Conservation (phyloP, 2,797 vertebrate species). For the Xenentodon cancila region DNA sequence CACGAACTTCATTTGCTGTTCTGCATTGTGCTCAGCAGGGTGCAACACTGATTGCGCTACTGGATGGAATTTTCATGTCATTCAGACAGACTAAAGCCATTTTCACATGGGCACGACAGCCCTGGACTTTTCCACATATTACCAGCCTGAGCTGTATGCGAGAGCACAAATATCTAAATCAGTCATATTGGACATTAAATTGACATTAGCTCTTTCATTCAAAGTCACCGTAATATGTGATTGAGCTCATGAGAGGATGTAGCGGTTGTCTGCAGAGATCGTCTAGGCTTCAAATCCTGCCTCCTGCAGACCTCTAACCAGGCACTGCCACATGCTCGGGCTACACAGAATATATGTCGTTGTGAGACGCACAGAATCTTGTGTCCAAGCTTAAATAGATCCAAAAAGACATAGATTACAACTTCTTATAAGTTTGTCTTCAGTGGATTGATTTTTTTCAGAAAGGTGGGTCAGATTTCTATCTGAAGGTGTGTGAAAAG, state of each 20-base stretch:
- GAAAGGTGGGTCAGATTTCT: constrained; percentile 21
- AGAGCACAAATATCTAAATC: constrained; percentile 3
- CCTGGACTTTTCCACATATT: neutral
- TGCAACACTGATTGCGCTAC: constrained; percentile 44
- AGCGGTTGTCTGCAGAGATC: neutral
- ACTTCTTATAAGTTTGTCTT: constrained; percentile 32
- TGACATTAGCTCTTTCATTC: neutral
- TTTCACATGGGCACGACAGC: neutral
- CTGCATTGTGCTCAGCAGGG: constrained; percentile 51
- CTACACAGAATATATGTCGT: neutral
- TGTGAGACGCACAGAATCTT: neutral
- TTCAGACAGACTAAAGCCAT: constrained; percentile 22
- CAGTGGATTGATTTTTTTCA: constrained; percentile 27
- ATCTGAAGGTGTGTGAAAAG: constrained; percentile 27
- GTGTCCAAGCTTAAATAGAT: neutral
- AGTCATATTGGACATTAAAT: constrained; percentile 1
- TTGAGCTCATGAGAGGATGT: constrained; percentile 2
- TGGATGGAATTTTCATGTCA: constrained; percentile 38
- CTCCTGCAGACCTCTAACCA: neutral
- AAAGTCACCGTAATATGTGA: neutral
- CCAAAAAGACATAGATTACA: constrained; percentile 21
- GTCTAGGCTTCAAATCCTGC: neutral
- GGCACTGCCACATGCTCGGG: neutral
- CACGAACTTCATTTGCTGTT: constrained; percentile 62
- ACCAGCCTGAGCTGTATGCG: neutral